phyloP scores from a whole-genome alignment of 2,797 vertebrate species.

The Syncerus caffer region DNA sequence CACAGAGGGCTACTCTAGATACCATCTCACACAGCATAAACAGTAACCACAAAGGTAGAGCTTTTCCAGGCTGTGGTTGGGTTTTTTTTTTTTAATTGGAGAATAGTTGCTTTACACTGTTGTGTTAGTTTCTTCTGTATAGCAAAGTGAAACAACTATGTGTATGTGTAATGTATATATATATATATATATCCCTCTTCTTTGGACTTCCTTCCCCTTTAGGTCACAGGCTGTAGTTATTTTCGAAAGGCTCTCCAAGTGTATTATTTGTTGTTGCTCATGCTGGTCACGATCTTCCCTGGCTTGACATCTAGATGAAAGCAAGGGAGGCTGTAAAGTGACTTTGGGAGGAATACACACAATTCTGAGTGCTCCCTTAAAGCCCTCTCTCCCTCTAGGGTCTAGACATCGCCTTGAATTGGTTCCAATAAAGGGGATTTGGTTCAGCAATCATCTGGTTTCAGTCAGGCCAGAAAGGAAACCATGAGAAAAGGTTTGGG shows the following conservation, averaged over 20 bases:
- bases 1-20: background rate
- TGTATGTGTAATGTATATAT: fast-evolving
- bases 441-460: constrained; percentile 7
- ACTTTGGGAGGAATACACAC: background rate
- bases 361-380: background rate
- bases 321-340: background rate
- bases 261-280: background rate
- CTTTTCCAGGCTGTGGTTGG: background rate
- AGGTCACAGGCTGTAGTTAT: background rate
- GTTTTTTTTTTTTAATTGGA: background rate
- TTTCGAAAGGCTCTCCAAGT: background rate
- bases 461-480: constrained; percentile 16
- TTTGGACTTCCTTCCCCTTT: background rate
- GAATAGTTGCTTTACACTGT: background rate
- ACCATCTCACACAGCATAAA: background rate
- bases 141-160: background rate
- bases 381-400: background rate
- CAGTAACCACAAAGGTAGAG: background rate
- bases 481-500: background rate
- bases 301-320: background rate
- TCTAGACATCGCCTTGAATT: background rate
- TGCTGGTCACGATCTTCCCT: background rate
- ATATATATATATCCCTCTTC: too few species aligned
- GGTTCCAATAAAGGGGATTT: background rate
- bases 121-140: background rate